phyloP scores from a whole-genome alignment of 2,888 invertebrate genomes.

The Crocallis elinguaria region DNA sequence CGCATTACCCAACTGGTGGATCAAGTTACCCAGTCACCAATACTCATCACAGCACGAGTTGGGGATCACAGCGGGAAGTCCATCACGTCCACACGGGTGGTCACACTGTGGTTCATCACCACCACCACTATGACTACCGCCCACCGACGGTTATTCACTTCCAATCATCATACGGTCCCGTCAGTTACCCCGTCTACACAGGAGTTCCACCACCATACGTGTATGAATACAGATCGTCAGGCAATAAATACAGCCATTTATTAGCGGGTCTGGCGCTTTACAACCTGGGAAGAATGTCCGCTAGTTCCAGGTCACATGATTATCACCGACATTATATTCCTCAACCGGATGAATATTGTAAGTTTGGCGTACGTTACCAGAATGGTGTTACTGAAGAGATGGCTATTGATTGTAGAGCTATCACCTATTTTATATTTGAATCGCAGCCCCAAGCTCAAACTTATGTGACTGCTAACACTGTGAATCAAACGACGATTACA shows the following conservation, averaged over 20 bases:
- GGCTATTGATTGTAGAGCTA: constrained; percentile 33
- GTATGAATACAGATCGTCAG: constrained; percentile 37
- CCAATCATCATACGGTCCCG: constrained; percentile 5
- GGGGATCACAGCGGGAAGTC: constrained; percentile 5
- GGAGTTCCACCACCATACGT: constrained; percentile 33
- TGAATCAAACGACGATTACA: constrained; percentile 2
- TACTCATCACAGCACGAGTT: neutral
- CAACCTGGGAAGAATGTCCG: constrained; percentile 33
- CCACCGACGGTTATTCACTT: constrained; percentile 19
- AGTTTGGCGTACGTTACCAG: constrained; percentile 32
- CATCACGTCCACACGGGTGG: neutral
- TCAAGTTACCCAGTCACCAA: neutral
- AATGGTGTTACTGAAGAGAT: constrained; percentile 30
- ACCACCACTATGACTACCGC: constrained; percentile 12
- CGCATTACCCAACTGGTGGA: neutral
- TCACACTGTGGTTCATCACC: neutral
- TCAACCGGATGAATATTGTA: constrained; percentile 33
- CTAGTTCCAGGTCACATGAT: constrained; percentile 3
- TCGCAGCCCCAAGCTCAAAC: constrained; percentile 1
- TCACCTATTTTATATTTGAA: constrained; percentile 34
- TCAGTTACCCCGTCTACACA: constrained; percentile 31
- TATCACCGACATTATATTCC: constrained; percentile 23
- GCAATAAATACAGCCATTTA: constrained; percentile 34
- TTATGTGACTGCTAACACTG: neutral
- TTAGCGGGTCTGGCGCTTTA: constrained; percentile 38